Evolutionary conservation across 2,888 invertebrate genomes (phyloP).

Genomic region (Eugnorisma glareosa): DNA sequence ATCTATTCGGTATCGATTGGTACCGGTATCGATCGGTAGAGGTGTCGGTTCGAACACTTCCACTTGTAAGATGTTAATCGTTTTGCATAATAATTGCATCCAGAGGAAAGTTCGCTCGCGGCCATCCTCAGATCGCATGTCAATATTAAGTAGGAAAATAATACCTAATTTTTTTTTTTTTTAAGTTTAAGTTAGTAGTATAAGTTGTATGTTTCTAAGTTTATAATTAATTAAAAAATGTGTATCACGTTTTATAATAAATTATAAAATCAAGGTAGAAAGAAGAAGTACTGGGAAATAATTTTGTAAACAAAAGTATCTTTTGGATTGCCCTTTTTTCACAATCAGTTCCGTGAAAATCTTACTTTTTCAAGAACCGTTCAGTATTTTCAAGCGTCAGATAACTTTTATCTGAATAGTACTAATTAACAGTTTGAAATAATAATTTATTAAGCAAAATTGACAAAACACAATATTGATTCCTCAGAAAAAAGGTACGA

Average conservation of each 20-base stretch:
- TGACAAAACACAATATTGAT: neutral
- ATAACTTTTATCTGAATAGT: neutral
- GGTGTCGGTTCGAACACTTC: constrained; percentile 73
- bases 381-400: neutral
- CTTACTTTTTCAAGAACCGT: neutral
- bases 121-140: constrained; percentile 63
- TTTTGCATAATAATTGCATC: constrained; percentile 87
- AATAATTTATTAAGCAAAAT: neutral
- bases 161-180: too few relatives aligned
- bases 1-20: constrained; percentile 67
- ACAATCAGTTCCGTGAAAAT: neutral
- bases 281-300: too few relatives aligned
- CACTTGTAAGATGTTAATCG: constrained; percentile 85
- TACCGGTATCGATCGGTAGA: constrained; percentile 73
- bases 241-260: too few relatives aligned
- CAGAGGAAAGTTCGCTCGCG: constrained; percentile 64
- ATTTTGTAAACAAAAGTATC: too few relatives aligned
- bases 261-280: too few relatives aligned
- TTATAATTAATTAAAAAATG: too few relatives aligned
- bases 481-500: neutral
- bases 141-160: constrained; percentile 55
- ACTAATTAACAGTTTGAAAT: neutral
- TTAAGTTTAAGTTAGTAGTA: too few relatives aligned
- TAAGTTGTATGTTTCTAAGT: too few relatives aligned
- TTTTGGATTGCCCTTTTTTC: neutral